A percentile compares a stretch with the other conserved stretches of the same genome.
phyloP scores from a whole-genome alignment of 2,888 invertebrate species.

The Tenthredo scrophulariae region DNA sequence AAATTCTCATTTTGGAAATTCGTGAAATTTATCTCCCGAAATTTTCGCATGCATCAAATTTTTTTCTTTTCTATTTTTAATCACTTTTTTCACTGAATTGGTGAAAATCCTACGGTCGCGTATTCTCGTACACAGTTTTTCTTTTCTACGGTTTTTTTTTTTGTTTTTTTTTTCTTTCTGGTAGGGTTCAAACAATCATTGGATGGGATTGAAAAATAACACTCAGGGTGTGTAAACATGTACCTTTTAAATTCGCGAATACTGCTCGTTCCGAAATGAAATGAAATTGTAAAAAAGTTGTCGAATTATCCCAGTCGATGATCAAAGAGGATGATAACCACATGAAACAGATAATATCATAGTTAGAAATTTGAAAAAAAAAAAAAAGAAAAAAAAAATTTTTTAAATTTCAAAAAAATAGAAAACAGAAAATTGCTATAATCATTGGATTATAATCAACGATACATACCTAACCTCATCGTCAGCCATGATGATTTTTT shows the following conservation, averaged over 20 bases:
- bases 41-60: neutral
- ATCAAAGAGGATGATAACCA: neutral
- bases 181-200: conserved; percentile 18
- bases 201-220: conserved; percentile 6
- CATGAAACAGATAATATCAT: conserved; percentile 25
- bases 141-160: neutral
- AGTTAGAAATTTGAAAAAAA: conserved; percentile 36
- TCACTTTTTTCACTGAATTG: neutral
- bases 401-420: conserved; percentile 45
- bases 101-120: conserved; percentile 12
- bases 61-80: neutral
- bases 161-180: neutral
- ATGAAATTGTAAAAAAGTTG: conserved; percentile 3
- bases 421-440: conserved; percentile 10
- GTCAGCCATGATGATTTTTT: conserved; percentile 89
- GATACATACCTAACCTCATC: conserved; percentile 95
- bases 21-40: neutral
- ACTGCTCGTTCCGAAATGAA: conserved; percentile 26
- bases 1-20: neutral
- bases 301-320: neutral
- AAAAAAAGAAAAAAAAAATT: conserved; percentile 62
- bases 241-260: conserved; percentile 55
- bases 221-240: conserved; percentile 25
- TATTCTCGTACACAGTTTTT: conserved; percentile 45
- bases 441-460: conserved; percentile 28